Base-by-base conservation (phyloP, 2,113 vertebrate genomes). In the Reinhardtius hippoglossoides region DNA sequence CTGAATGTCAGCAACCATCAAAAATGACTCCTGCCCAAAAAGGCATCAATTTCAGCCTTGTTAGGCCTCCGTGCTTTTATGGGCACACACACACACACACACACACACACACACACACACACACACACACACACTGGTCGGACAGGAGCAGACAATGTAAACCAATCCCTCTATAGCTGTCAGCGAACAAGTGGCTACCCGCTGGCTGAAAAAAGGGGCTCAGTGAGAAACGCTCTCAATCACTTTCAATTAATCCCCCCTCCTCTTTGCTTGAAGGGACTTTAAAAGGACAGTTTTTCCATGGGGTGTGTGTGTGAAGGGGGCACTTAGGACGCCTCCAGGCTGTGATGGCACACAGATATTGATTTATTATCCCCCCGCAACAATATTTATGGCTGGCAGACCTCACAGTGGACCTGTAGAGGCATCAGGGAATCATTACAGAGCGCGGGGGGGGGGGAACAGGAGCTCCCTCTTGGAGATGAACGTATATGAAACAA, bases 181-280 rank as follows among this genome's bases (percentile, higher is more conserved):
- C 93, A 95, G 88, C 16, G 90, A 55, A 54, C 88, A 95, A 94
- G 92, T 92, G 93, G 81, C 90, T 78, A 85, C 94, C 94, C 87
- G 91, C 94, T 89, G 94, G 89, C 93, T 88, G 89, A 89, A 93
- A 91, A 93, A 95, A 95, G 91, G 91, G 92, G 88, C 88, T 90
- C 78, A 84, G 91, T 81, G 91, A 92, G 90, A 93, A 94, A 59
- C 9, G 79, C 81, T 84, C 86, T 94, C 88, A 88, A 92, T 94
- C 93, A 89, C 91, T 90, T 89, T 92, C 91, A 92, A 84, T 91
- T 92, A 83, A 74, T 64, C 71, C 80, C 83, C 88, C 90, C 74
- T 60, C 88, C 86, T 79, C 37, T 9, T 52, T 24, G 73, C 81
- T 85, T 54, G 63, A 86, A 86, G 73, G 86, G 87, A 76, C 84